A percentile compares a stretch with the other conserved stretches of the same genome.
Conservation (phyloP, 2,888 invertebrate genomes). For the Epinotia ramella region DNA sequence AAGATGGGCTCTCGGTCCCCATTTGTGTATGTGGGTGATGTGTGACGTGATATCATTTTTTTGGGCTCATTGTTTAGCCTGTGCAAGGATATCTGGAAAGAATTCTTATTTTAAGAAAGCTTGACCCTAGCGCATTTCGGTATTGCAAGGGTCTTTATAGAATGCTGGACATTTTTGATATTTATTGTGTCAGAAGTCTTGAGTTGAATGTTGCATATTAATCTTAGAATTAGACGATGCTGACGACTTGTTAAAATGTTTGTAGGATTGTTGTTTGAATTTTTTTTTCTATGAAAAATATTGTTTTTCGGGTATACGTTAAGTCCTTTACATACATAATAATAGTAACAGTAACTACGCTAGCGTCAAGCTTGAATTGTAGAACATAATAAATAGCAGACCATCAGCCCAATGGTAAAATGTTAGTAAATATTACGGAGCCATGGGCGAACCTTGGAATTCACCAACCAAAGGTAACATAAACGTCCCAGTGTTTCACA, state of each 20-base stretch:
- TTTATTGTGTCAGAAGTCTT: not conserved
- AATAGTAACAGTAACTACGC: not conserved
- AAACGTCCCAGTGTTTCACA: not conserved
- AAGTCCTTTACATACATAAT: not conserved
- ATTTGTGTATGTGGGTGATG: conserved; percentile 79
- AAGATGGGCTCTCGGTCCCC: conserved; percentile 70
- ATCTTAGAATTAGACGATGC: not conserved
- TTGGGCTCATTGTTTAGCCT: conserved; percentile 80
- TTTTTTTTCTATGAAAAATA: not conserved
- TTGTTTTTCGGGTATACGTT: not conserved
- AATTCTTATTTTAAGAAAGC: conserved; percentile 27
- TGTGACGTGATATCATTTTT: conserved; percentile 81
- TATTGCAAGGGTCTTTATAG: not conserved
- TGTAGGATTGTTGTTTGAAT: not conserved
- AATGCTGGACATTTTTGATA: not conserved
- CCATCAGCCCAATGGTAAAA: conserved; percentile 44
- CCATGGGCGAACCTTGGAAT: conserved; percentile 15
- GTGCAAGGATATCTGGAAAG: conserved; percentile 76
- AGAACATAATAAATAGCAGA: conserved; percentile 31
- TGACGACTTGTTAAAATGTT: not conserved
- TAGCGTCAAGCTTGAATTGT: conserved; percentile 26
- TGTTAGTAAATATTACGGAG: not conserved
- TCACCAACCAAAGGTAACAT: not conserved
- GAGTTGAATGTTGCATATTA: not conserved
- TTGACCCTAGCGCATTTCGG: conserved; percentile 12